Evolutionary conservation across 1,140 invertebrate genomes (phyloP).

Genomic region (Drosophila watanabei): DNA sequence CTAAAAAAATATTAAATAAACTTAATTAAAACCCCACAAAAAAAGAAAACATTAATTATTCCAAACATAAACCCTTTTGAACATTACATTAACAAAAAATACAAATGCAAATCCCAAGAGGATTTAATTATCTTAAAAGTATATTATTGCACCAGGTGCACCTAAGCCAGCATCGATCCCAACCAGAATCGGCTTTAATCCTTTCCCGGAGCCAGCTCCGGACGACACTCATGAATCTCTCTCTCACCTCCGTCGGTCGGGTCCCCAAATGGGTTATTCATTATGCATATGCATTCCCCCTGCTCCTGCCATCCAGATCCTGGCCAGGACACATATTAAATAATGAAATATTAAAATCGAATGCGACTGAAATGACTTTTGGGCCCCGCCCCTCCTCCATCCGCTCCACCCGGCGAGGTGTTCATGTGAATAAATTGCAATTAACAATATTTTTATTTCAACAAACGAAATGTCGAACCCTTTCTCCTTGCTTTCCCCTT

Average conservation of each 20-base stretch:
- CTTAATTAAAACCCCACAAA: not conserved
- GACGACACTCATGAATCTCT: slow-evolving; percentile 33
- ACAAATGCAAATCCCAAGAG: not conserved
- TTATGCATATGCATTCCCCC: slow-evolving; percentile 61
- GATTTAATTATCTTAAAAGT: slow-evolving; percentile 11
- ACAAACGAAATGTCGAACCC: slow-evolving; percentile 68
- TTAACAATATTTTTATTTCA: slow-evolving; percentile 85
- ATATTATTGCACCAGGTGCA: slow-evolving; percentile 4
- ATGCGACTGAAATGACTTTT: slow-evolving; percentile 52
- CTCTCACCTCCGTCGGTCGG: slow-evolving; percentile 5
- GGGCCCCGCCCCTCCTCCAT: not conserved
- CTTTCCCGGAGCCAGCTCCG: not conserved
- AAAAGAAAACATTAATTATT: not conserved
- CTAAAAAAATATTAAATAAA: not conserved
- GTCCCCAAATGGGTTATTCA: slow-evolving; percentile 67
- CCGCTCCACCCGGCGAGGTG: slow-evolving; percentile 54
- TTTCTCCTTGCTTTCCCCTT: not conserved
- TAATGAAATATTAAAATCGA: slow-evolving; percentile 84
- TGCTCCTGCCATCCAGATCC: not conserved
- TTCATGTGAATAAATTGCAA: slow-evolving; percentile 85
- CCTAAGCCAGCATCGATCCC: not conserved
- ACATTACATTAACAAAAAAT: not conserved
- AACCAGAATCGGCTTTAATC: slow-evolving; percentile 20
- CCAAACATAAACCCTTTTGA: not conserved
- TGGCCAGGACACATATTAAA: slow-evolving; percentile 54